Evolutionary conservation across 2,113 vertebrate species (phyloP).

Genomic region (Lontra canadensis): DNA sequence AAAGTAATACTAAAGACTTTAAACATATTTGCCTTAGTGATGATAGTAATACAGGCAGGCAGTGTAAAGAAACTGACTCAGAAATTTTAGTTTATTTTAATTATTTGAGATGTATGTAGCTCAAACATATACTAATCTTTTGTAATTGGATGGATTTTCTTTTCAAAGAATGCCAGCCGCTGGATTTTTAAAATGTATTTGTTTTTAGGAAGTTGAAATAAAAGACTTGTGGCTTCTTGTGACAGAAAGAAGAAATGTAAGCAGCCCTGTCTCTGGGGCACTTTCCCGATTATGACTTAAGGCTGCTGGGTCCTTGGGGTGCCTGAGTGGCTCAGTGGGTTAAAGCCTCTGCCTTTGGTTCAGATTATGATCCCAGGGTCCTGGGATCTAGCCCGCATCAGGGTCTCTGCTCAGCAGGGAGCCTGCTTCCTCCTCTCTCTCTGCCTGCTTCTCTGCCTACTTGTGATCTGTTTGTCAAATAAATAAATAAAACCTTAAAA

Average conservation of each 20-base stretch:
- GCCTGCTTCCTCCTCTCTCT: too few relatives aligned
- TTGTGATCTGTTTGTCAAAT: too few relatives aligned
- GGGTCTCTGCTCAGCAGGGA: too few relatives aligned
- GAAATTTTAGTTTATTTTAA: background rate
- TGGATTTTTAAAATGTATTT: background rate
- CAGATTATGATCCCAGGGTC: too few relatives aligned
- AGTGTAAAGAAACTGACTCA: background rate
- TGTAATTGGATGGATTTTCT: background rate
- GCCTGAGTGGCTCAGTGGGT: too few relatives aligned
- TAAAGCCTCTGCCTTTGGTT: too few relatives aligned
- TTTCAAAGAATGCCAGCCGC: background rate
- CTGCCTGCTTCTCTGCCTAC: too few relatives aligned
- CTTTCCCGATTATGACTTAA: background rate
- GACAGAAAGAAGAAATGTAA: background rate
- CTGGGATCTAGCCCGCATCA: too few relatives aligned
- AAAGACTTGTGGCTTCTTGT: background rate
- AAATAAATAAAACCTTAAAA: too few relatives aligned
- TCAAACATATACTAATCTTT: background rate
- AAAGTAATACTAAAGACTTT: background rate
- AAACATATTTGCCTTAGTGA: background rate
- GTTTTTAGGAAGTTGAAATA: background rate
- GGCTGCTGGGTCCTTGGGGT: background rate
- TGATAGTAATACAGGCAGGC: background rate
- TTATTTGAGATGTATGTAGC: background rate
- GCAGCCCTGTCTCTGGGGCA: background rate